Base-by-base conservation (phyloP, 2,113 vertebrate species). In the Girardinichthys multiradiatus region DNA sequence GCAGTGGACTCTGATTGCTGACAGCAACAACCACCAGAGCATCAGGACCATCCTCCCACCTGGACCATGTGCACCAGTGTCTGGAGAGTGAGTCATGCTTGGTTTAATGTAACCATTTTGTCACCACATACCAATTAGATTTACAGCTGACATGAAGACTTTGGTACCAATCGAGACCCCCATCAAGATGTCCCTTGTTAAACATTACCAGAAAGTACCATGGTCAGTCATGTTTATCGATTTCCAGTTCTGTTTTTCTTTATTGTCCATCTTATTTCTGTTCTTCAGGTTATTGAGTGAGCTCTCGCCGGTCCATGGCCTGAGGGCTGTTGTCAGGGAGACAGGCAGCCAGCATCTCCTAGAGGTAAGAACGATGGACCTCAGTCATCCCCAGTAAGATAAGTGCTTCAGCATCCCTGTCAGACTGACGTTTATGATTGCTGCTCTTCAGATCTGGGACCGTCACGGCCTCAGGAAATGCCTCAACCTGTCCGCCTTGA, bases 401-500 rank as follows among this genome's bases (percentile, higher is more conserved):
- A 3, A 13, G 0, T 19, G 48, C 35, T 37, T 0, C 17, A 27
- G 2, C 65, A 27, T 61, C 30, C 14, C 19, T 62, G n/a, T 72
- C 66, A 33, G 12, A 30, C 17, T 24, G 21, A 24, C 48, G 58
- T 30, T 62, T 60, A 3, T 3, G 1, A 0, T 72, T 37, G 57
- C 68, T 77, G 12, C 27, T 82, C 57, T 80, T 69, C 42, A 95
- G 94, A 89, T 95, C 51, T 95, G 94, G 94, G 86, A 89, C 68
- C 19, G 29, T 4, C 83, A 86, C 5, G 92, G 94, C 33, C 82
- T 94, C 64, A 77, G 81, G 58, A 93, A 91, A 72, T 88, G 88
- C 51, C 84, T 94, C 29, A 87, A 94, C 87, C 86, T 95, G 60
- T 91, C 89, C 0, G 85, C 83, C 11, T 74, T 92, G 17, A 81